Conservation (phyloP, 2,888 invertebrate species). For the Tridacna gigas region DNA sequence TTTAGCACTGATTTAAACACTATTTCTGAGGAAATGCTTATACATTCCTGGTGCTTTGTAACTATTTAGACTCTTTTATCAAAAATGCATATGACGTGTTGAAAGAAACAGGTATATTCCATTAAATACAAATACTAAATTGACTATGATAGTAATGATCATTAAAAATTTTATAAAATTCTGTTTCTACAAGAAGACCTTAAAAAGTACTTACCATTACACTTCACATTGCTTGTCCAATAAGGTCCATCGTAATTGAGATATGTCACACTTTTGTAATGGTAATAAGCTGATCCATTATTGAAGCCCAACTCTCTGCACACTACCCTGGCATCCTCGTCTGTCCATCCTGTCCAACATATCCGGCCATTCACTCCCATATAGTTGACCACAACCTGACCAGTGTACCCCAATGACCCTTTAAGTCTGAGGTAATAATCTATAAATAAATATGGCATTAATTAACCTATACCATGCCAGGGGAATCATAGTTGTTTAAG, state of each 20-base stretch:
- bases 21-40: too few species aligned
- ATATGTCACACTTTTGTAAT: slow-evolving; percentile 73
- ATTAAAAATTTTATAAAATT: too few species aligned
- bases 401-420: slow-evolving; percentile 72
- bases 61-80: too few species aligned
- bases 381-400: slow-evolving; percentile 72
- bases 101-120: too few species aligned
- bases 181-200: not conserved
- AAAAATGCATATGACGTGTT: too few species aligned
- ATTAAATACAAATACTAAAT: too few species aligned
- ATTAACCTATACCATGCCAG: too few species aligned
- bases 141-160: too few species aligned
- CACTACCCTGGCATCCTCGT: slow-evolving; percentile 74
- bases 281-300: slow-evolving; percentile 76
- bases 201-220: slow-evolving; percentile 52
- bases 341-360: slow-evolving; percentile 76
- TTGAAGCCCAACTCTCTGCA: slow-evolving; percentile 75
- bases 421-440: slow-evolving; percentile 65
- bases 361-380: slow-evolving; percentile 75
- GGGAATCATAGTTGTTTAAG: too few species aligned
- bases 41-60: too few species aligned
- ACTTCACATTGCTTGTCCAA: slow-evolving; percentile 86
- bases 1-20: too few species aligned
- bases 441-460: slow-evolving; percentile 24
- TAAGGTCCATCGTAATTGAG: slow-evolving; percentile 85